Percentiles rank a stretch among this genome's conserved stretches.
Evolutionary conservation across 2,113 vertebrate species (phyloP).

Genomic region (Tachycineta bicolor): DNA sequence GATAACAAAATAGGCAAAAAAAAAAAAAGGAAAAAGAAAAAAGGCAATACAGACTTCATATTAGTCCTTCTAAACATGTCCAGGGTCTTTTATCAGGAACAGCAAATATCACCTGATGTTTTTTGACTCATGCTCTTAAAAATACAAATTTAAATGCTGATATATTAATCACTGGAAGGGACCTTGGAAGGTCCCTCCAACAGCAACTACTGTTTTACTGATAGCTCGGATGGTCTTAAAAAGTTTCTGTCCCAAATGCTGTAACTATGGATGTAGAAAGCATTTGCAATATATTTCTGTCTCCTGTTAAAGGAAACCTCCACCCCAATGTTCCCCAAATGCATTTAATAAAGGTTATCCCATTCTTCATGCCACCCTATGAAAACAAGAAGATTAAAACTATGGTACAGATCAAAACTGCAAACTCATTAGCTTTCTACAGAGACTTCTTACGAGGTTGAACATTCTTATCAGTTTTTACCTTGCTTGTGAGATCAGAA

Average conservation of each 20-base stretch:
- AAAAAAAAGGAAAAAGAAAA: fast-evolving
- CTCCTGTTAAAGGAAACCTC: not conserved
- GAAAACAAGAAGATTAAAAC: not conserved
- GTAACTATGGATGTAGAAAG: not conserved
- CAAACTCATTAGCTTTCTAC: not conserved
- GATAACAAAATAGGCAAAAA: not conserved
- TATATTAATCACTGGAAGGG: not conserved
- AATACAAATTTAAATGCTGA: not conserved
- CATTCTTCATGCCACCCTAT: not conserved
- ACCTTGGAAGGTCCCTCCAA: not conserved
- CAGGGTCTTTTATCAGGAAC: not conserved
- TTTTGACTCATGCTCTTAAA: not conserved
- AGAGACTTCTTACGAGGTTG: not conserved
- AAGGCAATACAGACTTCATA: not conserved
- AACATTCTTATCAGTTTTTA: not conserved
- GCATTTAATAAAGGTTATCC: not conserved
- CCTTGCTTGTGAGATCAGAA: not conserved
- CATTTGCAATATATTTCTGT: not conserved
- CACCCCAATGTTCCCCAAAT: not conserved
- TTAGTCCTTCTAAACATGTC: not conserved
- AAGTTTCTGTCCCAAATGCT: not conserved
- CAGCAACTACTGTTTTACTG: not conserved
- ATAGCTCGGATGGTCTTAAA: not conserved
- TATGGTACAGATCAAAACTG: not conserved
- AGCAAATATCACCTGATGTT: not conserved